These are phyloP conservation scores for Betta splendens DNA, from an alignment of 2,797 vertebrate genomes.

Conservation along the genomic window DNA sequence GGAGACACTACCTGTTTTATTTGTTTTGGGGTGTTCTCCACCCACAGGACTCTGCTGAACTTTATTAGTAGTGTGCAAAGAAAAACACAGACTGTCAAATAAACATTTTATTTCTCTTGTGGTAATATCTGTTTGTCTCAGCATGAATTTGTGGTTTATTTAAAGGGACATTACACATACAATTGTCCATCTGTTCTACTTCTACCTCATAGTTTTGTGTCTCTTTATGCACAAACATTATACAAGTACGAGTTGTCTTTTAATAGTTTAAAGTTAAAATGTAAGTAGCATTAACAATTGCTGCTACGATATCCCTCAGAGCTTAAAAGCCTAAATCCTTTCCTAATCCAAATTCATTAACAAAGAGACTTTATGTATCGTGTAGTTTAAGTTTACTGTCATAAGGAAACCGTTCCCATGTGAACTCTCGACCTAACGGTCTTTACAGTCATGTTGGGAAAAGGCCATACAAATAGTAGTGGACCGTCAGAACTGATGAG, in stretches of 20 bases:
- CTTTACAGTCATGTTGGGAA: too few species aligned
- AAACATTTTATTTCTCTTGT: slow-evolving; percentile 81
- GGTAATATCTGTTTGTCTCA: slow-evolving; percentile 44
- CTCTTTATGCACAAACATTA: too few species aligned
- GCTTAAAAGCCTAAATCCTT: too few species aligned
- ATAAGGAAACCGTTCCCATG: too few species aligned
- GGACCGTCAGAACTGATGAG: background rate
- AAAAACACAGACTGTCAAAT: slow-evolving; percentile 69
- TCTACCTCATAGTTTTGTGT: too few species aligned
- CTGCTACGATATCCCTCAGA: too few species aligned
- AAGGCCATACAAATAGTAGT: background rate
- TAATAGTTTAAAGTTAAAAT: background rate
- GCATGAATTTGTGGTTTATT: slow-evolving; percentile 34
- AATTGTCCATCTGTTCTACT: too few species aligned
- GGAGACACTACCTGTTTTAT: slow-evolving; percentile 69
- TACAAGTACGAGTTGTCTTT: background rate
- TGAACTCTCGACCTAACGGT: too few species aligned
- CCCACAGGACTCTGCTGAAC: slow-evolving; percentile 66
- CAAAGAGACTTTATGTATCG: too few species aligned
- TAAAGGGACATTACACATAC: too few species aligned
- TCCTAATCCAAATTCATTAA: too few species aligned
- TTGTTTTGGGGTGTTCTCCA: slow-evolving; percentile 56
- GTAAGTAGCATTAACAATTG: background rate
- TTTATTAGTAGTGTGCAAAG: slow-evolving; percentile 72
- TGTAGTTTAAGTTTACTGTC: too few species aligned